Conservation (phyloP, 2,888 invertebrate species). For the Mythimna albipuncta region DNA sequence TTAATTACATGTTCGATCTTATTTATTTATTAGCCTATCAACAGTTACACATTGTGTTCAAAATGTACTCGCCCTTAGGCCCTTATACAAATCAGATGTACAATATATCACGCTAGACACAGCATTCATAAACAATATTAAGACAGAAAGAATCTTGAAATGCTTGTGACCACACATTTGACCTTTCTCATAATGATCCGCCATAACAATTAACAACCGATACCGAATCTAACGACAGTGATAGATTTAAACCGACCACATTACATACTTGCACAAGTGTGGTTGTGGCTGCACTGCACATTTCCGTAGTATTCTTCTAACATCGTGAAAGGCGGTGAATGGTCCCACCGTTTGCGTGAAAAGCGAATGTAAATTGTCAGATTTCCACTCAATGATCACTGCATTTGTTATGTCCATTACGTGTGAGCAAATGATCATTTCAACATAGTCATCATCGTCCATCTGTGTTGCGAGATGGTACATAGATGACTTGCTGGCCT, state of each 20-base stretch:
- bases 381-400: constrained; percentile 66
- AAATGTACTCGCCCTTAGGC: no score
- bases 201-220: background rate
- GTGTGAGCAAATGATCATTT: constrained; percentile 50
- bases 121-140: no score
- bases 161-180: background rate
- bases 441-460: constrained; percentile 42
- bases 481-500: constrained; percentile 15
- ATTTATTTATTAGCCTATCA: no score
- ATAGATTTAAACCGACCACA: constrained; percentile 33
- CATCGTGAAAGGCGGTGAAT: constrained; percentile 58
- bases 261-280: constrained; percentile 5
- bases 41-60: no score
- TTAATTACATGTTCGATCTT: background rate
- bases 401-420: constrained; percentile 57
- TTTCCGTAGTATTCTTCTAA: constrained; percentile 50
- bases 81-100: no score
- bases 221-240: constrained; percentile 12
- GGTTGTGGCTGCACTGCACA: constrained; percentile 22
- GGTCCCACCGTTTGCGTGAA: constrained; percentile 58
- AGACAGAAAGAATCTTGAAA: background rate
- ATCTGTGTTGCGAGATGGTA: constrained; percentile 13
- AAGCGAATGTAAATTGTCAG: constrained; percentile 68
- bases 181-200: constrained; percentile 2
- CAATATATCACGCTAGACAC: no score